A percentile compares a stretch with the other conserved stretches of the same genome.
phyloP scores from a whole-genome alignment of 1,140 invertebrate genomes.

The Vanessa tameamea region DNA sequence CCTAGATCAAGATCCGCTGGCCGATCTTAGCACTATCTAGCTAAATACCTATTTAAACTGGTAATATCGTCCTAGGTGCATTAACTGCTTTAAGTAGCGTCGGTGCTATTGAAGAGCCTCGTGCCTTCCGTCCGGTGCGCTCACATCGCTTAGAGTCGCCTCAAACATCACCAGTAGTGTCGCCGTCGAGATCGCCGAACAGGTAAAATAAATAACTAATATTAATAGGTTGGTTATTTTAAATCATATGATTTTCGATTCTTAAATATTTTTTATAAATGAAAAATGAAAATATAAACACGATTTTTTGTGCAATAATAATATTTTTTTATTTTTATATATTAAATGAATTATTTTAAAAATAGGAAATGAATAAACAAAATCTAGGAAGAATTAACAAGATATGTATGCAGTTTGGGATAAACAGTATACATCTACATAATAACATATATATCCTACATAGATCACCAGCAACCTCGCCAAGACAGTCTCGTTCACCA shows the following conservation, averaged over 20 bases:
- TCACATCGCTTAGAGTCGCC: conserved; percentile 62
- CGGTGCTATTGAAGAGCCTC: conserved; percentile 63
- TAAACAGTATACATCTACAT: too few relatives aligned
- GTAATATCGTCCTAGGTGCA: conserved; percentile 48
- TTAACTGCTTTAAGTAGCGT: conserved; percentile 68
- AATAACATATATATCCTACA: neutral
- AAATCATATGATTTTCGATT: too few relatives aligned
- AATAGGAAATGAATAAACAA: too few relatives aligned
- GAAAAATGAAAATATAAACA: too few relatives aligned
- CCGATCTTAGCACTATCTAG: neutral
- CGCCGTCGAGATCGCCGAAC: conserved; percentile 58
- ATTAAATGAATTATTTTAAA: too few relatives aligned
- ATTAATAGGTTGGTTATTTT: too few relatives aligned
- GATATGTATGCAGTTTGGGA: too few relatives aligned
- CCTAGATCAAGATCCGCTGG: too few relatives aligned
- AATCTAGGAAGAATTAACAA: too few relatives aligned
- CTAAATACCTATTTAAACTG: neutral
- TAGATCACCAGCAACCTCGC: conserved; percentile 59
- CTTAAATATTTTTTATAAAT: too few relatives aligned
- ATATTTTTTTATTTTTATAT: too few relatives aligned
- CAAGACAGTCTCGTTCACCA: conserved; percentile 54
- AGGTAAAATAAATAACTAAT: conserved; percentile 44
- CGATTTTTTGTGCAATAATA: too few relatives aligned
- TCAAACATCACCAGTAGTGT: conserved; percentile 60
- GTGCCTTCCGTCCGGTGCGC: conserved; percentile 69